phyloP scores from a whole-genome alignment of 2,888 invertebrate species.

The Eristalis intricaria region DNA sequence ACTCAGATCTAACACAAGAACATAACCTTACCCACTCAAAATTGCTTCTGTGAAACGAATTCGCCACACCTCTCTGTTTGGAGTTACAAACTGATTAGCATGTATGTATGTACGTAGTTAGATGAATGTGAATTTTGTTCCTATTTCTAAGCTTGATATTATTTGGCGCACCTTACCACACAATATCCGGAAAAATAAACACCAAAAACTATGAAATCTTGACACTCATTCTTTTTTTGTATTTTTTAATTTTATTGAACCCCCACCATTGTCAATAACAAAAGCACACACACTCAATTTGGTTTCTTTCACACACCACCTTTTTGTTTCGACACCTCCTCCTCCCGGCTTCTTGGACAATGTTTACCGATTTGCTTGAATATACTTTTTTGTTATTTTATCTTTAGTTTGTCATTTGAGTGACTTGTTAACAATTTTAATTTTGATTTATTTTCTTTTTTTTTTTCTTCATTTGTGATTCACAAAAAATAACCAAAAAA shows the following conservation, averaged over 20 bases:
- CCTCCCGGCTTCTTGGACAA: constrained; percentile 46
- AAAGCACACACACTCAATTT: neutral
- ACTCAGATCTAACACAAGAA: neutral
- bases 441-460: neutral
- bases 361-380: constrained; percentile 38
- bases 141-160: neutral
- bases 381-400: neutral
- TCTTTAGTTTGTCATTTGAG: neutral
- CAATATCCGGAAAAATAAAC: constrained; percentile 12
- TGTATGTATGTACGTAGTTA: neutral
- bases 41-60: constrained; percentile 26
- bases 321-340: constrained; percentile 2
- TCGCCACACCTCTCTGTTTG: neutral
- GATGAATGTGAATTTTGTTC: neutral
- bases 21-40: too few relatives aligned
- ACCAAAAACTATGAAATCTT: neutral
- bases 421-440: neutral
- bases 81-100: neutral
- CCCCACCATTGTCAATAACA: constrained; percentile 31
- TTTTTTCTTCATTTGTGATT: neutral
- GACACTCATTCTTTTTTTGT: neutral
- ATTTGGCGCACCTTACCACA: constrained; percentile 20
- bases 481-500: neutral
- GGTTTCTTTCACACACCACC: neutral
- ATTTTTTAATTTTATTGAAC: neutral